Conservation (phyloP, 2,888 invertebrate species). For the Xanthorhoe designata region DNA sequence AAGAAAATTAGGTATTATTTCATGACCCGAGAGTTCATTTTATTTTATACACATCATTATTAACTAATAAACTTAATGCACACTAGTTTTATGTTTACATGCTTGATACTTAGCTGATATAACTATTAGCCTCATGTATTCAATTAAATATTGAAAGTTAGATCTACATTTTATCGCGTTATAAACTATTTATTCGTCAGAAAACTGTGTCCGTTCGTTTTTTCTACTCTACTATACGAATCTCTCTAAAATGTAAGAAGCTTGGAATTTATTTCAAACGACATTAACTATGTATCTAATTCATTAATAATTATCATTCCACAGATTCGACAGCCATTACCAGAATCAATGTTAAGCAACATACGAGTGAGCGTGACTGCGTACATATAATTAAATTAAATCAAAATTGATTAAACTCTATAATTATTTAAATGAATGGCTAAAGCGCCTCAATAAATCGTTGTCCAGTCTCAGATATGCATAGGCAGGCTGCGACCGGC, state of each 20-base stretch:
- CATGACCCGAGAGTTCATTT: too few relatives aligned
- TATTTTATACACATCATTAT: too few relatives aligned
- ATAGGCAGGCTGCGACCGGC: constrained; percentile 10
- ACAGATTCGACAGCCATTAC: background rate
- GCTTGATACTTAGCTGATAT: too few relatives aligned
- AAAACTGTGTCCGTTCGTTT: too few relatives aligned
- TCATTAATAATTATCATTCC: background rate
- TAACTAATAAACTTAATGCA: too few relatives aligned
- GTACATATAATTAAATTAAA: constrained; percentile 25
- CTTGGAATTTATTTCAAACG: background rate
- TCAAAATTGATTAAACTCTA: constrained; percentile 28
- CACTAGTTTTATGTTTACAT: too few relatives aligned
- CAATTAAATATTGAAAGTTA: too few relatives aligned
- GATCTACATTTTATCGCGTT: too few relatives aligned
- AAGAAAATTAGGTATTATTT: too few relatives aligned
- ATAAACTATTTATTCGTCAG: too few relatives aligned
- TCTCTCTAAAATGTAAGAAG: background rate
- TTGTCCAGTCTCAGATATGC: constrained; percentile 4
- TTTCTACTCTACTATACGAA: too few relatives aligned
- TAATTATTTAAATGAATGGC: constrained; percentile 26
- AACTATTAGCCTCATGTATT: too few relatives aligned
- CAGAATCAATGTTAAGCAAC: constrained; percentile 1
- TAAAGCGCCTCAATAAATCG: constrained; percentile 18
- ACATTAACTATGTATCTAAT: background rate
- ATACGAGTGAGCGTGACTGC: constrained; percentile 19